Evolutionary conservation across 2,888 invertebrate genomes (phyloP).

Genomic region (Andrena fulva): DNA sequence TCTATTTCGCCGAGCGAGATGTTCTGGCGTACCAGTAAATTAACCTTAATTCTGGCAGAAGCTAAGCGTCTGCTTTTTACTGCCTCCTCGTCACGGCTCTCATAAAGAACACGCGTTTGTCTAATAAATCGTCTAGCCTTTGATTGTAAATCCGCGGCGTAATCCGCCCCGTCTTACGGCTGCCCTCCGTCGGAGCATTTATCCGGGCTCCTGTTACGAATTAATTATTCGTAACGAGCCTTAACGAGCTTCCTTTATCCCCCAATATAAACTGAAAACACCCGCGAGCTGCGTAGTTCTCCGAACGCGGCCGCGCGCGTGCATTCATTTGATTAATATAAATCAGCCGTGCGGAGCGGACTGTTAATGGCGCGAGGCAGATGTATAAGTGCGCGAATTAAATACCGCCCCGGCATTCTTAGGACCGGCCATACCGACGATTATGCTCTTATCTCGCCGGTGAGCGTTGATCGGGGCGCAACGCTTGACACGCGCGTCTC

Average conservation of each 20-base stretch:
- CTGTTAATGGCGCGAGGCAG: constrained; percentile 68
- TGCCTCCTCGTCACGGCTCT: neutral
- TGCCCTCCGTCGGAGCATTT: neutral
- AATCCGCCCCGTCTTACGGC: constrained; percentile 13
- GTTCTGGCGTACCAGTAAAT: neutral
- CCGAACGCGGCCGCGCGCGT: constrained; percentile 37
- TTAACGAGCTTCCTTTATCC: constrained; percentile 59
- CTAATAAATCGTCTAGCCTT: neutral
- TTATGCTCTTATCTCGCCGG: constrained; percentile 66
- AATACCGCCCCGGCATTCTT: constrained; percentile 69
- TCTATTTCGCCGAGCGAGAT: neutral
- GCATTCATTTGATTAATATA: constrained; percentile 69
- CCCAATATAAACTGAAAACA: constrained; percentile 43
- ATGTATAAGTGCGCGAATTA: constrained; percentile 71
- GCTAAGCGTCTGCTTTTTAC: neutral
- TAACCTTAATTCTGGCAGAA: neutral
- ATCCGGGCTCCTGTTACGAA: constrained; percentile 35
- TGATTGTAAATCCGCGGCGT: constrained; percentile 34
- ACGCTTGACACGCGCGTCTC: constrained; percentile 22
- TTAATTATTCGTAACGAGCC: constrained; percentile 66
- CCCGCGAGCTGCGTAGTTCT: constrained; percentile 27
- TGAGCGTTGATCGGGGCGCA: constrained; percentile 52
- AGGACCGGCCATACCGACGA: constrained; percentile 57
- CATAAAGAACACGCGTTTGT: neutral
- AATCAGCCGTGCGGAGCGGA: constrained; percentile 59